Percentiles rank a stretch among this genome's conserved stretches.
Evolutionary conservation across 2,888 invertebrate genomes (phyloP).

Genomic region (Megamerina dolium): DNA sequence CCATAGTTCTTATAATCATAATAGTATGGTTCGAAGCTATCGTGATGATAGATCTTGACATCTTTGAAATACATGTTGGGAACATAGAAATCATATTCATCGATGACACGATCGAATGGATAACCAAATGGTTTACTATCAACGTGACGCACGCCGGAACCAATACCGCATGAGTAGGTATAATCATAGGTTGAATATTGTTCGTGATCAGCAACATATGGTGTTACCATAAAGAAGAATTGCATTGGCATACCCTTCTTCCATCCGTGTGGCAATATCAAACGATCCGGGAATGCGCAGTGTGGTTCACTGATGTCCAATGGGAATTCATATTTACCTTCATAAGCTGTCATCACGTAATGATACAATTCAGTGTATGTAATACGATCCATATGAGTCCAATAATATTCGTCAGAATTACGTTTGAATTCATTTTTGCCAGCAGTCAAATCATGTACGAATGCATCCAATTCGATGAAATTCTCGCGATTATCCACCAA

Average conservation of each 20-base stretch:
- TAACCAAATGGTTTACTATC: slow-evolving; percentile 62
- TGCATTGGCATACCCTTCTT: slow-evolving; percentile 57
- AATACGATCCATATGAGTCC: slow-evolving; percentile 55
- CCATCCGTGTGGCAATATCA: slow-evolving; percentile 59
- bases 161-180: slow-evolving; percentile 50
- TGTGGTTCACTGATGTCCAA: slow-evolving; percentile 50
- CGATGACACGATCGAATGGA: slow-evolving; percentile 64
- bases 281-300: slow-evolving; percentile 56
- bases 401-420: slow-evolving; percentile 29
- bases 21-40: slow-evolving; percentile 23
- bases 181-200: slow-evolving; percentile 47
- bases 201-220: slow-evolving; percentile 39
- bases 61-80: slow-evolving; percentile 60
- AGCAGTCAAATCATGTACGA: slow-evolving; percentile 54
- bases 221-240: slow-evolving; percentile 56
- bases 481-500: slow-evolving; percentile 55
- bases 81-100: slow-evolving; percentile 53
- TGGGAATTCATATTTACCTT: slow-evolving; percentile 47
- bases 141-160: slow-evolving; percentile 51
- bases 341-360: slow-evolving; percentile 48
- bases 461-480: slow-evolving; percentile 60
- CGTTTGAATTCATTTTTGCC: slow-evolving; percentile 47
- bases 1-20: slow-evolving; percentile 33
- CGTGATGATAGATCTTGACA: slow-evolving; percentile 38
- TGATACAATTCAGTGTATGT: slow-evolving; percentile 48